Evolutionary conservation across 2,113 vertebrate species (phyloP).

Genomic region (Microtus pennsylvanicus): DNA sequence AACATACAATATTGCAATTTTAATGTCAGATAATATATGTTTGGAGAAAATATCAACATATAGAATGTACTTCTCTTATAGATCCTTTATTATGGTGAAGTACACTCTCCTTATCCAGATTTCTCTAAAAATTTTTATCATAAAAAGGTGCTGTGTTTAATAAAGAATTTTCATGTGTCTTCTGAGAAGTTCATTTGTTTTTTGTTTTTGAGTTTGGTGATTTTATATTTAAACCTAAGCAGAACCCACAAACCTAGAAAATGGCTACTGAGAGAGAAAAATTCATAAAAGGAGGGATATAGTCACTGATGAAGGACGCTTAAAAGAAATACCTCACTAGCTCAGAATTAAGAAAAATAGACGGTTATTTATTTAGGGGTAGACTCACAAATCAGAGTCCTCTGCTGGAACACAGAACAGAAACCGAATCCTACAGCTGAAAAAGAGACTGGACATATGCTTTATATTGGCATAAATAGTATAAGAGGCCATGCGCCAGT

Average conservation of each 20-base stretch:
- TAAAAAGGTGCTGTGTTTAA: neutral
- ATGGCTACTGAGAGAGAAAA: neutral
- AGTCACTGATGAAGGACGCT: no score
- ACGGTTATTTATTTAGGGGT: no score
- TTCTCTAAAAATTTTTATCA: neutral
- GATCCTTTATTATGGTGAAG: neutral
- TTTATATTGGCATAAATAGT: no score
- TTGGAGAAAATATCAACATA: neutral
- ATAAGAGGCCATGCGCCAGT: no score
- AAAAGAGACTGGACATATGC: no score
- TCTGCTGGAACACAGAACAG: no score
- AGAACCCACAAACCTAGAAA: neutral
- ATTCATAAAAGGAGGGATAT: neutral
- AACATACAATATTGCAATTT: neutral
- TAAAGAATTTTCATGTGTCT: neutral
- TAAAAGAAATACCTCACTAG: no score
- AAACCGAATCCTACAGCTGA: no score
- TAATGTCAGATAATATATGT: neutral
- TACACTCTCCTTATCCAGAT: no score
- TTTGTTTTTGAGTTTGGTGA: neutral
- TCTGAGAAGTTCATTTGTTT: neutral
- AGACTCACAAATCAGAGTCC: no score
- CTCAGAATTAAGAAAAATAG: no score
- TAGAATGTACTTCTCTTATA: neutral
- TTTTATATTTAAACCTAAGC: neutral